Percentiles rank a stretch among this genome's conserved stretches.
These are phyloP conservation scores for Cherax destructor DNA, from an alignment of 1,140 invertebrate genomes.

Conservation along the genomic window DNA sequence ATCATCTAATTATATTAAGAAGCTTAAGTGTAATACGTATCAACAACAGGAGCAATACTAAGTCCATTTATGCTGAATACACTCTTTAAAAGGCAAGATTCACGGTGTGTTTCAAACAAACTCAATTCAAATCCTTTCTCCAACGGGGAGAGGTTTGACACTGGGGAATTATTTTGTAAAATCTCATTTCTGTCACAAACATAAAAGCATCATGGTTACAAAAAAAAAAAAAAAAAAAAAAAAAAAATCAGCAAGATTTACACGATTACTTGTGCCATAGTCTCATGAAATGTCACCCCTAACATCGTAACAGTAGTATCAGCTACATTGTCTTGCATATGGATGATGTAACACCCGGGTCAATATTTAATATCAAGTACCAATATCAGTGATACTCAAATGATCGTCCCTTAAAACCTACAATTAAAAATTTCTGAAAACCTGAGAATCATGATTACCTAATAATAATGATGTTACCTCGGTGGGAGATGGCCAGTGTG, in stretches of 20 bases:
- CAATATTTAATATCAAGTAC: neutral
- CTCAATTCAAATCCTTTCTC: neutral
- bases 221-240: neutral
- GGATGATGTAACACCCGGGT: neutral
- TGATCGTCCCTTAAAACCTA: neutral
- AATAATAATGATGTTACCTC: too few species aligned
- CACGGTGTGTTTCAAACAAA: neutral
- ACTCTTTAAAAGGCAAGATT: neutral
- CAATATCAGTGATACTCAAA: neutral
- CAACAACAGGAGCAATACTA: neutral
- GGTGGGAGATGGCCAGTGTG: too few species aligned
- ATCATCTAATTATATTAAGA: neutral
- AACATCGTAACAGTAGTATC: neutral
- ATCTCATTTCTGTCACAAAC: too few species aligned
- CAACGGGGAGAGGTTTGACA: neutral
- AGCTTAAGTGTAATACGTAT: neutral
- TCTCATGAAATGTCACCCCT: neutral
- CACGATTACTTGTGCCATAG: neutral
- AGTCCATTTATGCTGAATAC: neutral
- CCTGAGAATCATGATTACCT: neutral
- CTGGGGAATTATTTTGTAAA: neutral
- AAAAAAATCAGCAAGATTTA: neutral
- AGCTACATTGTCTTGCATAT: too few species aligned
- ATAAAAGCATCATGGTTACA: neutral
- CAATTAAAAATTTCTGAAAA: neutral